Conservation (phyloP, 2,888 invertebrate genomes). For the Morpho helenor region DNA sequence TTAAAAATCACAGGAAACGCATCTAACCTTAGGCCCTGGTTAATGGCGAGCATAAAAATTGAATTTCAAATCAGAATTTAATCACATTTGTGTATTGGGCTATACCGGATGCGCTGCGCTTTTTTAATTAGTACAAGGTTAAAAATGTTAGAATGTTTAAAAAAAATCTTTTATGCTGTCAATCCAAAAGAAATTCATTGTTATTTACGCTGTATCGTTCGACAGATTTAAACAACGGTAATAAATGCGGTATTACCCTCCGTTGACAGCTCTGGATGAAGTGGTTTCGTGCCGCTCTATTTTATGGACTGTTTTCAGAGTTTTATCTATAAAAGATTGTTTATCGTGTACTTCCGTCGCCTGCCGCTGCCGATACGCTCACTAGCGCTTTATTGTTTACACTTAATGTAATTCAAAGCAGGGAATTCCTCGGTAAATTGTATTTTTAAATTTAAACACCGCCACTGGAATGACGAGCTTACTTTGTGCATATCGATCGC, state of each 20-base stretch:
- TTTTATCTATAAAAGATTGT: conserved; percentile 78
- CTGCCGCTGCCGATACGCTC: conserved; percentile 71
- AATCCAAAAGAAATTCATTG: conserved; percentile 24
- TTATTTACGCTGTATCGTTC: conserved; percentile 14
- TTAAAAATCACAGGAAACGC: conserved; percentile 60
- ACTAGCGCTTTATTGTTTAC: conserved; percentile 76
- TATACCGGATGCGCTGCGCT: conserved; percentile 59
- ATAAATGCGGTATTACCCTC: conserved; percentile 31
- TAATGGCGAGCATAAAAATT: conserved; percentile 57
- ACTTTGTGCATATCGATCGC: conserved; percentile 64
- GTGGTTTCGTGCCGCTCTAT: conserved; percentile 49
- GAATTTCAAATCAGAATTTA: conserved; percentile 68
- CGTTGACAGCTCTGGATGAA: conserved; percentile 60
- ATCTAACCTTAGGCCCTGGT: conserved; percentile 47
- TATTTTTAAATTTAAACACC: conserved; percentile 71
- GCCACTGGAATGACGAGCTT: conserved; percentile 47
- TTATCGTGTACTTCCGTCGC: conserved; percentile 77
- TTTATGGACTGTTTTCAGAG: conserved; percentile 70
- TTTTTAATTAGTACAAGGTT: conserved; percentile 72
- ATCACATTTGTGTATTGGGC: conserved; percentile 58
- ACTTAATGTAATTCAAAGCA: conserved; percentile 78
- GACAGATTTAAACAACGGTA: conserved; percentile 13
- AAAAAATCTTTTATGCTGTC: conserved; percentile 31
- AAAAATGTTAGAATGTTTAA: conserved; percentile 30
- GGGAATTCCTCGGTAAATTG: conserved; percentile 74